Percentiles rank a stretch among this genome's conserved stretches.
Conservation (phyloP, 2,113 vertebrate species). For the Barnardius zonarius region DNA sequence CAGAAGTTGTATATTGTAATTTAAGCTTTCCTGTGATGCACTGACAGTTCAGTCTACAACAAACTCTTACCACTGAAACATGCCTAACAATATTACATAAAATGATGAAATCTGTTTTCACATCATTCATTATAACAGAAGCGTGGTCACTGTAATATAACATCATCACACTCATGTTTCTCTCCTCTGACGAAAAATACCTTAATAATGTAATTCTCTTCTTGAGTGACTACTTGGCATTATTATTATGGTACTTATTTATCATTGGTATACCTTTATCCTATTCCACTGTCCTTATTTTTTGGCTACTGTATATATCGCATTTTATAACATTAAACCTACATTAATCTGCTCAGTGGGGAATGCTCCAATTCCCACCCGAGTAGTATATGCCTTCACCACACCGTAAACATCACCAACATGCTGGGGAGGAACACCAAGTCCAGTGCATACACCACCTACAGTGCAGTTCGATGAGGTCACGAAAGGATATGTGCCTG, state of each 20-base stretch:
- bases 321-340: slow-evolving; percentile 49
- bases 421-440: slow-evolving; percentile 90
- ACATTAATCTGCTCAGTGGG: slow-evolving; percentile 96
- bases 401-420: slow-evolving; percentile 94
- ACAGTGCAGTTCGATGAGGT: slow-evolving; percentile 97
- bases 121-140: neutral
- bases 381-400: slow-evolving; percentile 94
- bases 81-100: neutral
- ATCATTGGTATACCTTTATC: neutral
- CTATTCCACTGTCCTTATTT: neutral
- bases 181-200: neutral
- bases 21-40: neutral
- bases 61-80: neutral
- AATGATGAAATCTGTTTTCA: neutral
- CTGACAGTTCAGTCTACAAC: neutral
- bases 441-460: slow-evolving; percentile 92
- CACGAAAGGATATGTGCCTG: slow-evolving; percentile 97
- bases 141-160: neutral
- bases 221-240: neutral
- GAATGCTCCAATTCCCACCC: slow-evolving; percentile 96
- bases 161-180: rapidly evolving
- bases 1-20: neutral
- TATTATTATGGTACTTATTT: neutral
- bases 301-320: rapidly evolving
- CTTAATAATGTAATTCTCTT: neutral